phyloP scores from a whole-genome alignment of 1,140 invertebrate genomes.

The Brachionus sp. region DNA sequence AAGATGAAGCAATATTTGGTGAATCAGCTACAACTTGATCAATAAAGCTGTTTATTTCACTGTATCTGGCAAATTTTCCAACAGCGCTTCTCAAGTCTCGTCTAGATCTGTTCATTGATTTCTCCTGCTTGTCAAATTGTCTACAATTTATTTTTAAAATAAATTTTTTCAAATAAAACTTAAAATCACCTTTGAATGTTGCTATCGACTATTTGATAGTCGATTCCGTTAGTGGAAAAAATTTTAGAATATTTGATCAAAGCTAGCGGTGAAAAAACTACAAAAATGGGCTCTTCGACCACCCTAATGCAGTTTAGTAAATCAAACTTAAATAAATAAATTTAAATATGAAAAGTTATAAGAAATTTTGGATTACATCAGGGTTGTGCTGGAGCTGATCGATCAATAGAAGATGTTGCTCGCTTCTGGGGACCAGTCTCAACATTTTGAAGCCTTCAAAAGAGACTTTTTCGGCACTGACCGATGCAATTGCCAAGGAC shows the following conservation, averaged over 20 bases:
- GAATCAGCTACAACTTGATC: neutral
- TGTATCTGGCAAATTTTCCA: constrained; percentile 16
- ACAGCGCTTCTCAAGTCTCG: constrained; percentile 1
- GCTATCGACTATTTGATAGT: neutral
- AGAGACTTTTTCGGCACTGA: neutral
- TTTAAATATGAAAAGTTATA: neutral
- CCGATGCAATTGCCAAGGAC: neutral
- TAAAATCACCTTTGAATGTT: neutral
- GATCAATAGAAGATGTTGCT: neutral
- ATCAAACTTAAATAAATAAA: neutral
- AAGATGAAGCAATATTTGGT: constrained; percentile 9
- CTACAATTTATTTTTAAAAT: neutral
- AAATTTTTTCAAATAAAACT: neutral
- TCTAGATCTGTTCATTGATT: constrained; percentile 28
- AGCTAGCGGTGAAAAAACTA: neutral
- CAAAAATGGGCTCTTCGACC: neutral
- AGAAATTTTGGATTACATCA: neutral
- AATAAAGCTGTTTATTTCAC: constrained; percentile 23
- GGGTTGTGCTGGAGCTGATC: neutral
- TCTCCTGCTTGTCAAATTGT: neutral
- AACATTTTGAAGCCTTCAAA: constrained; percentile 29
- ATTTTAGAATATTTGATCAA: neutral
- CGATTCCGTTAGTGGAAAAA: neutral
- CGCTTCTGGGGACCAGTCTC: neutral
- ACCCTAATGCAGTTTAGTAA: neutral